phyloP scores from a whole-genome alignment of 2,113 vertebrate species.

The Callipepla squamata region DNA sequence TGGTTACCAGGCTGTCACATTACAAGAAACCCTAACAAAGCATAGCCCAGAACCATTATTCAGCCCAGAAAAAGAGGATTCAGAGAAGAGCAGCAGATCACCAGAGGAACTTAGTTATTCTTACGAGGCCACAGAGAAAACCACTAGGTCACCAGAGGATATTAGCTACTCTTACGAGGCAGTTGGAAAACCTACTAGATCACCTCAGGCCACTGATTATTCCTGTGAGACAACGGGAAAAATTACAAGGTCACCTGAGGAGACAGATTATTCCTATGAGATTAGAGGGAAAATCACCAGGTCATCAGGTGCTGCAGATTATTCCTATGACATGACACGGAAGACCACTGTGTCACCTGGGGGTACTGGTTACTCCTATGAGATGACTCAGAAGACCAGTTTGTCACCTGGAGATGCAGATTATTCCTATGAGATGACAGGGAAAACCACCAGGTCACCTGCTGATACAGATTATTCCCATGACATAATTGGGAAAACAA shows the following conservation, averaged over 20 bases:
- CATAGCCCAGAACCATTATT: conserved; percentile 68
- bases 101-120: conserved; percentile 73
- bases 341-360: conserved; percentile 3
- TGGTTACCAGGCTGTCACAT: conserved; percentile 67
- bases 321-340: conserved; percentile 57
- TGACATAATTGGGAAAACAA: conserved; percentile 22
- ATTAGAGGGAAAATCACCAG: conserved; percentile 31
- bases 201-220: conserved; percentile 62
- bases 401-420: conserved; percentile 46
- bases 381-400: conserved; percentile 42
- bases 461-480: conserved; percentile 49
- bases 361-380: conserved; percentile 52
- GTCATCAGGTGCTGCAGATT: conserved; percentile 64
- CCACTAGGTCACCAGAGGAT: conserved; percentile 60
- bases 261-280: conserved; percentile 69
- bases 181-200: conserved; percentile 19
- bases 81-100: conserved; percentile 64
- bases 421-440: conserved; percentile 58
- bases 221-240: conserved; percentile 51
- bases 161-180: conserved; percentile 69
- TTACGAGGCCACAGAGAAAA: conserved; percentile 68
- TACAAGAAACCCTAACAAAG: conserved; percentile 72
- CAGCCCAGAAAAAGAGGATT: conserved; percentile 71
- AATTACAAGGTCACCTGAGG: conserved; percentile 48
- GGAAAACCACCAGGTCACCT: conserved; percentile 35